Conservation (phyloP, 2,888 invertebrate genomes). For the Drosophila aldrichi region DNA sequence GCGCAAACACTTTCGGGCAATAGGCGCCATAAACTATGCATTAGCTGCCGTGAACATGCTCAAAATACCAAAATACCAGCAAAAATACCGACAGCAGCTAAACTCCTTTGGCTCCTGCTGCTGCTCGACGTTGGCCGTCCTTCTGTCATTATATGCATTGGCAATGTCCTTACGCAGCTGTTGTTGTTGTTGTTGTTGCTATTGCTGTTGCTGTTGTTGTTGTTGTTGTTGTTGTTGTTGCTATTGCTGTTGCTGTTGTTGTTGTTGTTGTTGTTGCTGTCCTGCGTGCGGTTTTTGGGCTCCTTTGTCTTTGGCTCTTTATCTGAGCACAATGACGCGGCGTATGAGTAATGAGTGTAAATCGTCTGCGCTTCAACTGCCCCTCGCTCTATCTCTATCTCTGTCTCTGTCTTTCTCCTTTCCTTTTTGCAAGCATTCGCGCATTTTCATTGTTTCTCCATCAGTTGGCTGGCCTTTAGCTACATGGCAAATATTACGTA, state of each 20-base stretch:
- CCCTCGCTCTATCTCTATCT: not conserved
- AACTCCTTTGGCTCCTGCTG: not conserved
- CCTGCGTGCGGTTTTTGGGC: slow-evolving; percentile 38
- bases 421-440: slow-evolving; percentile 2
- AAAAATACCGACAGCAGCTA: slow-evolving; percentile 57
- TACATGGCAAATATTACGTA: slow-evolving; percentile 77
- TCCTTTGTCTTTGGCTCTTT: slow-evolving; percentile 69
- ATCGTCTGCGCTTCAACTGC: slow-evolving; percentile 20
- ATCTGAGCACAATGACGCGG: slow-evolving; percentile 76
- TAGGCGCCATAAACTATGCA: slow-evolving; percentile 78
- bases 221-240: slow-evolving; percentile 16
- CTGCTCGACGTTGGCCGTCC: not conserved
- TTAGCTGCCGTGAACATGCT: slow-evolving; percentile 71
- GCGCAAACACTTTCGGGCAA: slow-evolving; percentile 70
- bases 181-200: no score
- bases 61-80: slow-evolving; percentile 73
- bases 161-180: slow-evolving; percentile 28
- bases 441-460: slow-evolving; percentile 30
- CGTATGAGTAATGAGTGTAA: slow-evolving; percentile 77
- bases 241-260: not conserved
- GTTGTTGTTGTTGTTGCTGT: slow-evolving; percentile 14
- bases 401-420: not conserved
- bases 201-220: not conserved
- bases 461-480: slow-evolving; percentile 50
- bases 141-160: slow-evolving; percentile 62